Percentiles rank a stretch among this genome's conserved stretches.
phyloP scores from a whole-genome alignment of 2,888 invertebrate species.

The Fragum whitleyi region DNA sequence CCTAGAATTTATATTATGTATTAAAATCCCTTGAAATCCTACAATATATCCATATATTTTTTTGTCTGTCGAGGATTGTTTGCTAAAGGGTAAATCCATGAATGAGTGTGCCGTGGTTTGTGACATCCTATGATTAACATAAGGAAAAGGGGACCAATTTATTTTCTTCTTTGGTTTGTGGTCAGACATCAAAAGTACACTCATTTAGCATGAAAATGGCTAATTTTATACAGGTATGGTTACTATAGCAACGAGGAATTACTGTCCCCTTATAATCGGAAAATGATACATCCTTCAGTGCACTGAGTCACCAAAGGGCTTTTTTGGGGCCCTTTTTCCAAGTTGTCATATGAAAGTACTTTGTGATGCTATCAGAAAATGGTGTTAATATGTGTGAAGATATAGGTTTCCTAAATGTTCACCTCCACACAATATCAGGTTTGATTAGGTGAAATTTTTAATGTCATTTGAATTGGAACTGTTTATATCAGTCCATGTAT shows the following conservation, averaged over 20 bases:
- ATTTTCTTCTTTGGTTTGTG: not conserved
- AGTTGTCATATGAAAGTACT: not conserved
- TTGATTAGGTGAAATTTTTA: too few relatives aligned
- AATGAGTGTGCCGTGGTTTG: not conserved
- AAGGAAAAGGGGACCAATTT: not conserved
- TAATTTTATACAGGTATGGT: constrained; percentile 22
- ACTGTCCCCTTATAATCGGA: not conserved
- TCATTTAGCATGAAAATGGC: constrained; percentile 2
- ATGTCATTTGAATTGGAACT: too few relatives aligned
- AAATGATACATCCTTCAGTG: not conserved
- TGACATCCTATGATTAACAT: not conserved
- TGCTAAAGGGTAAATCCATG: not conserved
- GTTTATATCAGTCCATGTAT: too few relatives aligned
- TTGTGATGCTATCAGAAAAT: not conserved
- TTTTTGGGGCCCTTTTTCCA: not conserved
- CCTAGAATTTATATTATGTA: too few relatives aligned
- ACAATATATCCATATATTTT: too few relatives aligned
- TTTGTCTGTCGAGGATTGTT: too few relatives aligned
- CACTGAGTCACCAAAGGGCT: not conserved
- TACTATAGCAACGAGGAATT: constrained; percentile 4
- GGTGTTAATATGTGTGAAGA: too few relatives aligned
- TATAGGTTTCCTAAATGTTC: too few relatives aligned
- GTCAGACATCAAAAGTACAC: constrained; percentile 18
- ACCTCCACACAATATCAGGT: too few relatives aligned
- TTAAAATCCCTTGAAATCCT: too few relatives aligned